Conservation (phyloP, 1,140 invertebrate genomes). For the Coelopa frigida region DNA sequence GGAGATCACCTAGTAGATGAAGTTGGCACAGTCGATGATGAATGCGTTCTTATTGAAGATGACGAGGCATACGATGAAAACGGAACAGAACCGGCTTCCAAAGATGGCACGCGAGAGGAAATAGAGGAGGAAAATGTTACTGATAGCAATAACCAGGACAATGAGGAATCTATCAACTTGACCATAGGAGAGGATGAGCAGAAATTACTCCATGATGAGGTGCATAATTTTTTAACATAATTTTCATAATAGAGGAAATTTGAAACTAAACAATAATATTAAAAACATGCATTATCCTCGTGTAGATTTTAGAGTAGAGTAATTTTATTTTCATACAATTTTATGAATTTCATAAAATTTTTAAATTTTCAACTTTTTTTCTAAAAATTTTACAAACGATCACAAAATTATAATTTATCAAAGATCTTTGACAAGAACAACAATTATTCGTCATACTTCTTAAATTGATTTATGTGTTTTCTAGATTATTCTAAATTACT, state of each 20-base stretch:
- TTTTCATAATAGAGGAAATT: too few relatives aligned
- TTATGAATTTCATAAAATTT: too few relatives aligned
- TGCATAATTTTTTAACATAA: too few relatives aligned
- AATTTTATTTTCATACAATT: not conserved
- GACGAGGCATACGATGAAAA: constrained; percentile 18
- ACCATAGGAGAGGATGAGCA: constrained; percentile 74
- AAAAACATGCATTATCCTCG: too few relatives aligned
- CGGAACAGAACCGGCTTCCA: constrained; percentile 13
- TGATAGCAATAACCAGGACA: constrained; percentile 46
- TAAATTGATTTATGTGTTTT: too few relatives aligned
- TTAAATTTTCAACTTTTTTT: too few relatives aligned
- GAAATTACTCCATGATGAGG: constrained; percentile 67
- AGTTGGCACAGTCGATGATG: constrained; percentile 41
- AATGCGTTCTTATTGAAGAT: constrained; percentile 12
- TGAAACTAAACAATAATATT: too few relatives aligned
- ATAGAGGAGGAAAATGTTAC: constrained; percentile 26
- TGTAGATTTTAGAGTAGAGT: not conserved
- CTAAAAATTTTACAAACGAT: too few relatives aligned
- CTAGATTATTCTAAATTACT: too few relatives aligned
- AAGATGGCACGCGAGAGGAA: constrained; percentile 29
- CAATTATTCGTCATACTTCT: too few relatives aligned
- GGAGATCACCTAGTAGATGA: constrained; percentile 46
- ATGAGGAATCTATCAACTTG: constrained; percentile 73
- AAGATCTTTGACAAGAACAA: too few relatives aligned
- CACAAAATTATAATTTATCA: too few relatives aligned